Evolutionary conservation across 2,113 vertebrate species (phyloP), one percentile per base, ranked within the genome.

Genomic region (Pseudonaja textilis): DNA sequence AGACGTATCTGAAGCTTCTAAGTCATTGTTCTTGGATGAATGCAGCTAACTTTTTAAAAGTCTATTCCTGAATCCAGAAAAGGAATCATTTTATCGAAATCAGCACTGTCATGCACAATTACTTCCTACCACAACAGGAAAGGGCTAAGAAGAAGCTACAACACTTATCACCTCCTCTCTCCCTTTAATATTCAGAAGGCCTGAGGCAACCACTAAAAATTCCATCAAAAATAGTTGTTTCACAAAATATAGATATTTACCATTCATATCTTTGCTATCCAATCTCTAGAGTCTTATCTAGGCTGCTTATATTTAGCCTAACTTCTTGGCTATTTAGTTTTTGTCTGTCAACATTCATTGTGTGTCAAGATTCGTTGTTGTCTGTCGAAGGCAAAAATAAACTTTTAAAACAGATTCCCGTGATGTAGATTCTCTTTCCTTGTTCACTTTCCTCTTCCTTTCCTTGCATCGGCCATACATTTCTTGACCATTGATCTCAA

Each of bases 31-130:
- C 95, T 95, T 95, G 92, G 45, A 94, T 93, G 91, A 93, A 95
- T 93, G 93, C 91, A 93, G 95, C 42, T 96, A 94, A 94, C 93
- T 96, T 95, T 95, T 69, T 69, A 93, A 96, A 88, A 96, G 95
- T 92, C 92, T 91, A 42, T 42, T 92, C 95, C 94, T 93, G 57
- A 94, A 93, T 94, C 85, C 90, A 94, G 39, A 92, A 92, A 87
- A 93, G 20, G 39, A 92, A 94, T 93, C 16, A 1, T 12, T 92
- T 94, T 87, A 93, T 57, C 16, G 47, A 34, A 93, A 90, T 45
- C 26, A 4, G 11, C 3, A 14, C 47, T 39, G 4, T 18, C 55
- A 4, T 34, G 85, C 39, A 26, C 50, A 52, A 87, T 93, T 94
- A 93, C 50, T 10, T 93, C 89, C 89, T 5, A 56, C 86, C 74